These are phyloP conservation scores for Acomys russatus DNA, from an alignment of 2,797 vertebrate species.

Conservation along the genomic window DNA sequence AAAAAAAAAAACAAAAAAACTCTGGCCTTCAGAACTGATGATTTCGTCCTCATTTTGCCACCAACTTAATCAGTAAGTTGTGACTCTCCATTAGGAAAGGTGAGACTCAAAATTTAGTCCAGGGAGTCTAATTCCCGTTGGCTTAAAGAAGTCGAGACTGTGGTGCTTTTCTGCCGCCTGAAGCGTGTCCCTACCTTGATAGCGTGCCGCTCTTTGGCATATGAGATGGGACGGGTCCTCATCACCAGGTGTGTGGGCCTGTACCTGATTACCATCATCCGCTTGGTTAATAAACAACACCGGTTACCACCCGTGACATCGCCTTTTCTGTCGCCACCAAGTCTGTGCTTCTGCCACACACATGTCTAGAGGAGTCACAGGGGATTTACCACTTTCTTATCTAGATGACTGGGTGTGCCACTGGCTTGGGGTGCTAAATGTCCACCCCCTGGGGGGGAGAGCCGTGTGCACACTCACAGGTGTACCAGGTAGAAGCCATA, in stretches of 20 bases:
- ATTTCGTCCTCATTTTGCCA: not conserved
- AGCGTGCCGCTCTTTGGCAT: not conserved
- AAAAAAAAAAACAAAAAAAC: not conserved
- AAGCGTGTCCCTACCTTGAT: not conserved
- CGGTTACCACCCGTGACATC: not conserved
- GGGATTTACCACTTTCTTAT: not conserved
- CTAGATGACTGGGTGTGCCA: not conserved
- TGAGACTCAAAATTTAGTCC: not conserved
- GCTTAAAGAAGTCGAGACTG: not conserved
- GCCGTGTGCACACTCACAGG: rapidly evolving
- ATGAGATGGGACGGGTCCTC: not conserved
- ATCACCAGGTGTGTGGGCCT: not conserved
- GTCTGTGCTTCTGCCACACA: not conserved
- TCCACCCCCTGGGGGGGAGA: too few species aligned
- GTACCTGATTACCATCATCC: not conserved
- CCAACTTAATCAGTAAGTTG: not conserved
- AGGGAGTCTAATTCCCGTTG: not conserved
- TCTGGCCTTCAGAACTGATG: not conserved
- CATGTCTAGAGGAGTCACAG: not conserved
- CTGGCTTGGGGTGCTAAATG: not conserved
- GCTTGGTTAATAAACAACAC: not conserved
- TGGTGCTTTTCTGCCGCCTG: not conserved
- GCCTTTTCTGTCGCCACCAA: not conserved
- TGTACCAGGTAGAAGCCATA: rapidly evolving
- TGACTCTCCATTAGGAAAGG: not conserved